These are phyloP conservation scores for Parotia lawesii DNA, from an alignment of 2,113 vertebrate genomes.

Conservation along the genomic window DNA sequence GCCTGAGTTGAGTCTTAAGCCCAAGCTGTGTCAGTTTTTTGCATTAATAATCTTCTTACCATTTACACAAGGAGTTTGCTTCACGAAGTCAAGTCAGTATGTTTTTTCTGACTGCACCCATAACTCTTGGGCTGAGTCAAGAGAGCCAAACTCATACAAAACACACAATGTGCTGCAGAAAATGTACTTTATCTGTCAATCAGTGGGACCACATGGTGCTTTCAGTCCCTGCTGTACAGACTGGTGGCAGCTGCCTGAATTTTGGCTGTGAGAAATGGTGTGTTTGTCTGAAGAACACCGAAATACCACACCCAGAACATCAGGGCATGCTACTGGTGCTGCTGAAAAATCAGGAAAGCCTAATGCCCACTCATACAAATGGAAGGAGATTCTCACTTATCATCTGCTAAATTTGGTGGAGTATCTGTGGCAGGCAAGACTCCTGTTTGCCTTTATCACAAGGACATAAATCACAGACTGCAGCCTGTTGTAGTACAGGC, in stretches of 20 bases:
- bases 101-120: not conserved
- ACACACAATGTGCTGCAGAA: not conserved
- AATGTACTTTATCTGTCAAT: not conserved
- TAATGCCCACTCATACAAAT: not conserved
- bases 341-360: not conserved
- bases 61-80: not conserved
- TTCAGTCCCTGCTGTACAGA: not conserved
- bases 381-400: not conserved
- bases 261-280: not conserved
- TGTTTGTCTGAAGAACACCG: not conserved
- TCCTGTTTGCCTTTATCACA: not conserved
- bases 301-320: not conserved
- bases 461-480: not conserved
- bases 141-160: not conserved
- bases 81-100: not conserved
- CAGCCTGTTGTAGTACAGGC: not conserved
- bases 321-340: not conserved
- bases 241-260: not conserved
- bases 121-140: not conserved
- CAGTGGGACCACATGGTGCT: not conserved
- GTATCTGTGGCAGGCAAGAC: not conserved
- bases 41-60: not conserved
- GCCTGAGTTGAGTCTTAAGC: not conserved
- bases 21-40: not conserved
- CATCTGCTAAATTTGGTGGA: not conserved